These are phyloP conservation scores for Acleris holmiana DNA, from an alignment of 2,888 invertebrate species.

Conservation along the genomic window DNA sequence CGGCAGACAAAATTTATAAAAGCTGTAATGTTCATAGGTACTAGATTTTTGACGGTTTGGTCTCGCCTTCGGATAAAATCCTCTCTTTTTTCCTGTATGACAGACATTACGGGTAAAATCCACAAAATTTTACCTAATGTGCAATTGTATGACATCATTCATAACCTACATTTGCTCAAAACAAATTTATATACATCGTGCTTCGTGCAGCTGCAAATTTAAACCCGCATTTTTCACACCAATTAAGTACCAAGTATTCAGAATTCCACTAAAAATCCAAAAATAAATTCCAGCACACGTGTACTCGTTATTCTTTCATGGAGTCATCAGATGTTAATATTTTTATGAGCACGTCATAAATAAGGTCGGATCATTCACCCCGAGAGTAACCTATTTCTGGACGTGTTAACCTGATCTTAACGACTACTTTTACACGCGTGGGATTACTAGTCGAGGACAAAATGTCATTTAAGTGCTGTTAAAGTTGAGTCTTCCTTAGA, in stretches of 20 bases:
- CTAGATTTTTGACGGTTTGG: no score
- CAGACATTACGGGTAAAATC: no score
- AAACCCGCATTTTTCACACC: slow-evolving; percentile 47
- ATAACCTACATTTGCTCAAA: neutral
- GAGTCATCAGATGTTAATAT: slow-evolving; percentile 51
- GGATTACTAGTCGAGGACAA: slow-evolving; percentile 21
- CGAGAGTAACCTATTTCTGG: slow-evolving; percentile 52
- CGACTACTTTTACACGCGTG: slow-evolving; percentile 44
- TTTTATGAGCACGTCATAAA: slow-evolving; percentile 68
- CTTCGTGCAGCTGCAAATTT: slow-evolving; percentile 4
- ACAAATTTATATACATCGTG: neutral
- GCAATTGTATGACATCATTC: no score
- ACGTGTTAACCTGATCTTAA: slow-evolving; percentile 46
- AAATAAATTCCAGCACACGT: slow-evolving; percentile 39
- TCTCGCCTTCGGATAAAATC: no score
- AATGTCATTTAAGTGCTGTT: slow-evolving; percentile 4
- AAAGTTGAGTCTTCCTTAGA: no score
- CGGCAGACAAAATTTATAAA: no score
- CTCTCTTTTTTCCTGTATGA: no score
- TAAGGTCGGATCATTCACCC: slow-evolving; percentile 63
- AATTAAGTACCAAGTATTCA: slow-evolving; percentile 39
- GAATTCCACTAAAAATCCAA: slow-evolving; percentile 49
- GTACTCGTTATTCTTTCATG: slow-evolving; percentile 35
- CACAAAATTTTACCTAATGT: no score
- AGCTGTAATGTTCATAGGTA: no score